Percentiles rank a stretch among this genome's conserved stretches.
Evolutionary conservation across 2,888 invertebrate genomes (phyloP).

Genomic region (Pristionchus japonicus): DNA sequence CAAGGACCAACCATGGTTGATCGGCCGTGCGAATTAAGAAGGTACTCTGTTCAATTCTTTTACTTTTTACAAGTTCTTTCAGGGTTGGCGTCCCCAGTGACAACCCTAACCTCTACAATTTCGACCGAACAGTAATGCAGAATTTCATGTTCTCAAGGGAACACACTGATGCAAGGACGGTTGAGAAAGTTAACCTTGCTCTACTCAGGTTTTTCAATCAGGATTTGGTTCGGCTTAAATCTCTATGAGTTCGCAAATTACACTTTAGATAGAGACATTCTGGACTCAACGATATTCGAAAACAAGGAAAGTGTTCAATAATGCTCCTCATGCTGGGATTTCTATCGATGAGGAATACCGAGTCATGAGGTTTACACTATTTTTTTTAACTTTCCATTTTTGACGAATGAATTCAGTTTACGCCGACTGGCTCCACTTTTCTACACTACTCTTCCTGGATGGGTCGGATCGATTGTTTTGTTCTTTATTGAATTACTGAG

Average conservation of each 20-base stretch:
- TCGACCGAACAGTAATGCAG: background rate
- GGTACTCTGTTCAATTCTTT: background rate
- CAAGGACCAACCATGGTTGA: background rate
- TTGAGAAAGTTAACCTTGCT: background rate
- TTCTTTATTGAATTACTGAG: background rate
- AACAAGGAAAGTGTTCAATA: background rate
- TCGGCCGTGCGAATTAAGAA: background rate
- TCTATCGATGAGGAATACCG: background rate
- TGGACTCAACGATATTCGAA: background rate
- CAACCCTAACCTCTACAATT: background rate
- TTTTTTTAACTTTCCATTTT: background rate
- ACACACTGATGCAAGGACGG: background rate
- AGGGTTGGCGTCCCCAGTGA: background rate
- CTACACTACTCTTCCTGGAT: background rate
- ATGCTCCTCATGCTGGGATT: background rate
- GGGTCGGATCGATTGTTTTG: background rate
- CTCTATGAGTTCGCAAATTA: background rate
- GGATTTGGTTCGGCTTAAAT: background rate
- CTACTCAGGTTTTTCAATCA: background rate
- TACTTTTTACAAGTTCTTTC: background rate
- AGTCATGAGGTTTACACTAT: background rate
- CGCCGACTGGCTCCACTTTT: background rate
- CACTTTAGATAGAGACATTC: background rate
- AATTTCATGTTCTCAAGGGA: conserved; percentile 1
- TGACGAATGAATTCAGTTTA: background rate